Conservation (phyloP, 2,113 vertebrate genomes). For the Empidonax alnorum region DNA sequence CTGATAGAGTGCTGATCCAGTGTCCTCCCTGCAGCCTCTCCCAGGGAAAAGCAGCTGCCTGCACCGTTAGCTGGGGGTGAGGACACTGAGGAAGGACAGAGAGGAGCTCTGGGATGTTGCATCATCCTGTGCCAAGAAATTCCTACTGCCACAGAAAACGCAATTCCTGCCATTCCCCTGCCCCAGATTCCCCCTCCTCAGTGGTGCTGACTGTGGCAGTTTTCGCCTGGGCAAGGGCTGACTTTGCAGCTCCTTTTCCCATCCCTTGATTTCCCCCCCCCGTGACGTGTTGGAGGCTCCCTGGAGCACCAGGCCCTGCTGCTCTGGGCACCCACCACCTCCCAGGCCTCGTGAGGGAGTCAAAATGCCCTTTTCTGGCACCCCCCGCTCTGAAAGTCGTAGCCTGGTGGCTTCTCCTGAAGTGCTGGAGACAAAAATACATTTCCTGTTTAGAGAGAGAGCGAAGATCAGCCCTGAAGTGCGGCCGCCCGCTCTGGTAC, state of each 20-base stretch:
- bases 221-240: fast-evolving
- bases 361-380: not conserved
- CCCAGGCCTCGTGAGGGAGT: not conserved
- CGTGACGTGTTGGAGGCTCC: not conserved
- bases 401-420: slow-evolving; percentile 33
- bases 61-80: fast-evolving
- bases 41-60: not conserved
- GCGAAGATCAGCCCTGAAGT: not conserved
- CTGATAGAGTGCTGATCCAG: fast-evolving
- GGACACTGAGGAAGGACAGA: fast-evolving
- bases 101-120: not conserved
- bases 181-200: not conserved
- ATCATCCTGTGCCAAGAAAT: not conserved
- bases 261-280: not conserved
- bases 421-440: not conserved
- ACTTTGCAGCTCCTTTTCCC: fast-evolving
- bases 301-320: not conserved
- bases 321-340: not conserved
- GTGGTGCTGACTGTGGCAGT: fast-evolving
- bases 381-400: fast-evolving
- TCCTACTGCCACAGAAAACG: fast-evolving
- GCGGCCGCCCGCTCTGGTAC: not conserved
- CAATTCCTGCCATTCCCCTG: not conserved
- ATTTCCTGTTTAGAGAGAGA: slow-evolving; percentile 61
- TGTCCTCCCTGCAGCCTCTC: not conserved